Evolutionary conservation across 2,888 invertebrate species (phyloP).

Genomic region (Apamea monoglypha): DNA sequence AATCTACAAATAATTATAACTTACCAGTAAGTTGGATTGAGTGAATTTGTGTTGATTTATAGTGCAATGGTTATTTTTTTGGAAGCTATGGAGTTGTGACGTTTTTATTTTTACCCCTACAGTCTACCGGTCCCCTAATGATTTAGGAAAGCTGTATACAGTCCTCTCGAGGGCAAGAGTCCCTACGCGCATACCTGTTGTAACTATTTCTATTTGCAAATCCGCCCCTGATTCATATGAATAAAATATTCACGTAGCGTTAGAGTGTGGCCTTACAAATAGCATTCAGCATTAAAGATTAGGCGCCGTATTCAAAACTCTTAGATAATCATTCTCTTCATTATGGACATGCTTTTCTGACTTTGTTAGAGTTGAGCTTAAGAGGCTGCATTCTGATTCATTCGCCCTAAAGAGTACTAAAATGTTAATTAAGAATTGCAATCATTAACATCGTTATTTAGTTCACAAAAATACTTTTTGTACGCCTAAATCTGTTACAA

Average conservation of each 20-base stretch:
- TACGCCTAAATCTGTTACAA: not conserved
- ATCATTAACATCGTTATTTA: not conserved
- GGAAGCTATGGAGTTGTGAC: not conserved
- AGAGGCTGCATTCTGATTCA: not conserved
- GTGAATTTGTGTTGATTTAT: constrained; percentile 1
- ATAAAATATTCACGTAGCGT: constrained; percentile 32
- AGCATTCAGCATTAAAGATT: not conserved
- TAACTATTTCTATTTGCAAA: constrained; percentile 30
- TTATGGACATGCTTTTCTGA: not conserved
- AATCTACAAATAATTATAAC: not conserved
- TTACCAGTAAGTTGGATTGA: not conserved
- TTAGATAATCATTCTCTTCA: not conserved
- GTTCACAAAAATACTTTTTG: not conserved
- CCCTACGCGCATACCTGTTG: constrained; percentile 20
- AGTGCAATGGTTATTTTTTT: not conserved
- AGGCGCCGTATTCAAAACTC: not conserved
- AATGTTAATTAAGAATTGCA: not conserved
- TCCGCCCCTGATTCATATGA: constrained; percentile 15
- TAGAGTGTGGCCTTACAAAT: constrained; percentile 22
- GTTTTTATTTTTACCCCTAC: constrained; percentile 11
- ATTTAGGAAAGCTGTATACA: constrained; percentile 5
- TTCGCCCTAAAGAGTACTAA: not conserved
- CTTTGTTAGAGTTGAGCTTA: not conserved
- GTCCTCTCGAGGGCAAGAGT: constrained; percentile 5
- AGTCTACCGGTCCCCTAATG: constrained; percentile 17